Base-by-base conservation (phyloP, 2,113 vertebrate genomes). In the Forbesichthys papilliferus region DNA sequence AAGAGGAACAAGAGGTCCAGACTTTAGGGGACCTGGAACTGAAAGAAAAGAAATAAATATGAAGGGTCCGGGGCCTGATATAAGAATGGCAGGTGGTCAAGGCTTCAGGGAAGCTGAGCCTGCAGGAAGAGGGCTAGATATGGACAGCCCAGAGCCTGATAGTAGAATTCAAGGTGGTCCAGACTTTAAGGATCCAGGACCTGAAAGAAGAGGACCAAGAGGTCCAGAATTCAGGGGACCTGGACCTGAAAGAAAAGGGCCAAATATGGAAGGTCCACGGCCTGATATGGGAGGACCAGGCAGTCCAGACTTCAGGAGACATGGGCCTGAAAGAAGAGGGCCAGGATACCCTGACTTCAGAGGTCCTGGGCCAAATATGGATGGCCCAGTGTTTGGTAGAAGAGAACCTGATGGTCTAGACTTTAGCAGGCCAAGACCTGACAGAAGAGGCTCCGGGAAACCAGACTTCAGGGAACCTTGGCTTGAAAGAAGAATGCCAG, bases 231-330 rank as follows among this genome's bases (percentile, higher is more conserved):
- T 64, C 48, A 13, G 14, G 49, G 20, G 18, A 52, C 63, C 63
- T 48, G 61, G 47, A 4, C 16, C 36, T 16, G 48, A 63, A n/a
- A 63, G 61, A 48, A 48, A 8, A 48, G 47, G 16, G 61, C 4
- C 36, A 42, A 55, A 76, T 9, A 54, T 77, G 36, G 73, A 79
- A 46, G 71, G 16, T 10, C 12, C 33, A 13, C 54, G 60, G 62
- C 36, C 71, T 70, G 69, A 81, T 16, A 74, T 54, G 11, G 72
- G 66, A 64, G 59, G 58, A 42, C 62, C 48, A 47, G 65, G 56
- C 61, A 20, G 64, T 55, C 71, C 49, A 66, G 33, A 66, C 49
- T 49, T 64, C 5, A 64, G 61, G 12, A 48, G 48, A 20, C 20
- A 48, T 52, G 14, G 9, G 42, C 70, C n/a, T 64, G 61, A 69